Evolutionary conservation across 2,797 vertebrate species (phyloP).

Genomic region (Trachurus trachurus): DNA sequence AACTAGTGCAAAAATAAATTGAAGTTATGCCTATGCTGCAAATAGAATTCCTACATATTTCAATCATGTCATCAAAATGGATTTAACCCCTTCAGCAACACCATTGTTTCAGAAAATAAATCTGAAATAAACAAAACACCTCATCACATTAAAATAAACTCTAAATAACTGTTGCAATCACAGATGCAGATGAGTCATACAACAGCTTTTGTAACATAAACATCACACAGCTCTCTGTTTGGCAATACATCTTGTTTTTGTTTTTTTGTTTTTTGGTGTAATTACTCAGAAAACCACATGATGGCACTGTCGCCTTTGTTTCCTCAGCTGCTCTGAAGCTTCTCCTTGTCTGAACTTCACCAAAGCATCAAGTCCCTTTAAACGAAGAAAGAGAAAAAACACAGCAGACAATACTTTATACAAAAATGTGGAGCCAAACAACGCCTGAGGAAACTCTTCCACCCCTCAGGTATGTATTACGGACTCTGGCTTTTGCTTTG

Average conservation of each 20-base stretch:
- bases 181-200: not conserved
- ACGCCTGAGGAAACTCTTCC: not conserved
- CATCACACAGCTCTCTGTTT: not conserved
- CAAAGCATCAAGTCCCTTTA: not conserved
- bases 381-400: constrained; percentile 1
- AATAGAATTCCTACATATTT: not conserved
- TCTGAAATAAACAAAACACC: not conserved
- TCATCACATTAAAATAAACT: not conserved
- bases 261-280: constrained; percentile 26
- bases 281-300: constrained; percentile 70
- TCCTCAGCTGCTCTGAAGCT: not conserved
- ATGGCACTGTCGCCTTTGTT: constrained; percentile 65
- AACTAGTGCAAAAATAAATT: not conserved
- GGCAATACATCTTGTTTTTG: not conserved
- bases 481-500: not conserved
- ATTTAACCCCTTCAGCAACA: not conserved
- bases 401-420: not conserved
- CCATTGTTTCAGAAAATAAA: not conserved
- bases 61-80: not conserved
- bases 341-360: not conserved
- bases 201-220: not conserved
- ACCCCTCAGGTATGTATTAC: constrained; percentile 1
- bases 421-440: not conserved
- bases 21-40: not conserved
- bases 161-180: not conserved